Conservation (phyloP, 2,888 invertebrate species). For the Dorcus parallelipipedus region DNA sequence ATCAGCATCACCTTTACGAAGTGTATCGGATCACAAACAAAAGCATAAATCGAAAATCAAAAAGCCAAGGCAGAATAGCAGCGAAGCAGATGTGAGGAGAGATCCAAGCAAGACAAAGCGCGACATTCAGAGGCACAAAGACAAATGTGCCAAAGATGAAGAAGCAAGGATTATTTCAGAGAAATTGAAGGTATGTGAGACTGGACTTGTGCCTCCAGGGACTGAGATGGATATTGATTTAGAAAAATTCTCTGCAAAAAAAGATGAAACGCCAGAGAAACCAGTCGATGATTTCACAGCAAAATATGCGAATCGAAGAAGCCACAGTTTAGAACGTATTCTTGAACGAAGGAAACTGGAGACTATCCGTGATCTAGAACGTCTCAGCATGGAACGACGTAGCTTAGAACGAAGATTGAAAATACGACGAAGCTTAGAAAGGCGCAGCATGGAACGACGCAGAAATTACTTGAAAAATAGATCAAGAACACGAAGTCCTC, state of each 20-base stretch:
- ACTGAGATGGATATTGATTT: conserved; percentile 48
- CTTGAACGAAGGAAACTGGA: neutral
- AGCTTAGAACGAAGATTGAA: neutral
- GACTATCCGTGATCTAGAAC: neutral
- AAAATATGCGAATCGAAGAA: conserved; percentile 9
- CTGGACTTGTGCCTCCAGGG: conserved; percentile 50
- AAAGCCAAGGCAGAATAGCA: neutral
- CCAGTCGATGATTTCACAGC: conserved; percentile 15
- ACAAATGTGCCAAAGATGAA: conserved; percentile 43
- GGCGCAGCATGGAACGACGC: neutral
- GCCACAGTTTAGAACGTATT: neutral
- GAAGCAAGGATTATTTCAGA: conserved; percentile 46
- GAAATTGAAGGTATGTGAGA: conserved; percentile 46
- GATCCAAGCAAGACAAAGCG: conserved; percentile 49
- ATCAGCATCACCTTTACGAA: neutral
- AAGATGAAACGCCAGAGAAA: conserved; percentile 13
- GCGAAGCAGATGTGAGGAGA: conserved; percentile 24
- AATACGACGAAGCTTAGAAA: neutral
- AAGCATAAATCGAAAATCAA: neutral
- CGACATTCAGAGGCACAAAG: conserved; percentile 47
- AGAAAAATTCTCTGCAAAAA: neutral
- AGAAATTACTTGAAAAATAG: neutral
- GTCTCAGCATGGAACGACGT: neutral
- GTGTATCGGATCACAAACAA: neutral
- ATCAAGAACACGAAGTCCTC: conserved; percentile 12